Conservation (phyloP, 1,140 invertebrate genomes). For the Platorchestia sp. region DNA sequence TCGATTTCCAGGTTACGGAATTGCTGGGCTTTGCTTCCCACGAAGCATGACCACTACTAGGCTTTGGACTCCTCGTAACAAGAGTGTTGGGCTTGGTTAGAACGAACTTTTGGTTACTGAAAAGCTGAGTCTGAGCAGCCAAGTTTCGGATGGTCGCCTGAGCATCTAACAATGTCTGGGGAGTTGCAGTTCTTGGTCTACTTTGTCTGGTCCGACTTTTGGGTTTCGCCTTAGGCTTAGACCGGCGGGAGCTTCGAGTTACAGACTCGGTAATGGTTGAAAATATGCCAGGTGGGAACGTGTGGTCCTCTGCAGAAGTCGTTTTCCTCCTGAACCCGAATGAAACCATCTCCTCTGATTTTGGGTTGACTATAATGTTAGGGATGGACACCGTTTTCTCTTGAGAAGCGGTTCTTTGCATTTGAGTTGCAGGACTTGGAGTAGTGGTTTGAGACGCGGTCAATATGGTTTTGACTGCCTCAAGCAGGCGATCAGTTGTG, state of each 20-base stretch:
- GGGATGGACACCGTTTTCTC: constrained; percentile 33
- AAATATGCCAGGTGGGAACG: constrained; percentile 31
- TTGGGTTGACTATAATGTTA: constrained; percentile 29
- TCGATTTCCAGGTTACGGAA: neutral
- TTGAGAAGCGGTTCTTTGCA: neutral
- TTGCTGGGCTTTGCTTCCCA: neutral
- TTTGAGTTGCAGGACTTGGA: neutral
- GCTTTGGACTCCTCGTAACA: neutral
- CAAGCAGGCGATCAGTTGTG: neutral
- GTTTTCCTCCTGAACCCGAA: constrained; percentile 28
- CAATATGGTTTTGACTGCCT: constrained; percentile 17
- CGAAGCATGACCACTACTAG: neutral
- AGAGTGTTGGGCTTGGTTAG: neutral
- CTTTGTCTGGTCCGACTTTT: neutral
- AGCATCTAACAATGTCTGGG: constrained; percentile 17
- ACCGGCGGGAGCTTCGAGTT: neutral
- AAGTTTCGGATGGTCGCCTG: constrained; percentile 33
- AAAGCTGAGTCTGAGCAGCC: constrained; percentile 31
- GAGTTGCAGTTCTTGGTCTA: constrained; percentile 30
- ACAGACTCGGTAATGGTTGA: constrained; percentile 10
- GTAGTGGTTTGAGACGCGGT: neutral
- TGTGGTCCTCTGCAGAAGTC: constrained; percentile 16
- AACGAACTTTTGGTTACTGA: constrained; percentile 7
- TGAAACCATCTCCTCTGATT: constrained; percentile 12
- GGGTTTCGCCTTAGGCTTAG: neutral